Evolutionary conservation across 2,888 invertebrate species (phyloP), one percentile per base, ranked within the genome.

Genomic region (Tridacna gigas): DNA sequence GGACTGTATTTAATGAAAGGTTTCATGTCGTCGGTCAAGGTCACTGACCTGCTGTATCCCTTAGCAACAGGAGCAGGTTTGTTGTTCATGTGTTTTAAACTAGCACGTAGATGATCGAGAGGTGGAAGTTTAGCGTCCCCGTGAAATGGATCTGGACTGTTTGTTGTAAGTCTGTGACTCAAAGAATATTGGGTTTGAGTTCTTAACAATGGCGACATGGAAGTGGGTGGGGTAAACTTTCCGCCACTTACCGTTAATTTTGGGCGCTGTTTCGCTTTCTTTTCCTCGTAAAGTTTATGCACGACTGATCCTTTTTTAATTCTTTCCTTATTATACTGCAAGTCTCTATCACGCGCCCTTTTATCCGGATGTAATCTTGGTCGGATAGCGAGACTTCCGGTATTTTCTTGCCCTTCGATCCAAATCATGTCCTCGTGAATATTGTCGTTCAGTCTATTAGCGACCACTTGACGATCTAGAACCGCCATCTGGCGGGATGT

Each of bases 1-100:
- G 90, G 92, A 76, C 91, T 92, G 80, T 92, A 92, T 86, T 92
- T 92, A 37, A 92, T 90, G 75, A 91, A 91, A 0, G 92, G 92
- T 85, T 91, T 91, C 79, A 91, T 83, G 12, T 91, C 91, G n/a
- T 91, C 90, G 11, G 90, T 88, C 15, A 89, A 73, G 12, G 89
- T 88, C 28, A 88, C 80, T 20, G 90, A 80, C 67, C 88, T 83
- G 25, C 65, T 88, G 75, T 88, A 88, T 9, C 82, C 56, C 37
- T 80, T 84, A 4, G 79, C 77, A 12, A 80, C 80, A 9, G 76
- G 67, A 45, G 66, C 28, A 9, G 84, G 73, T 20, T 84, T 79
- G n/a, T 60, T 80, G 78, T 92, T 90, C 84, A 90, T 89, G 60
- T 91, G 91, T 67, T 91, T 86, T n/a, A 93, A 83, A 75, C 90